Base-by-base conservation (phyloP, 2,888 invertebrate genomes). In the Ichneumoninae sp. region DNA sequence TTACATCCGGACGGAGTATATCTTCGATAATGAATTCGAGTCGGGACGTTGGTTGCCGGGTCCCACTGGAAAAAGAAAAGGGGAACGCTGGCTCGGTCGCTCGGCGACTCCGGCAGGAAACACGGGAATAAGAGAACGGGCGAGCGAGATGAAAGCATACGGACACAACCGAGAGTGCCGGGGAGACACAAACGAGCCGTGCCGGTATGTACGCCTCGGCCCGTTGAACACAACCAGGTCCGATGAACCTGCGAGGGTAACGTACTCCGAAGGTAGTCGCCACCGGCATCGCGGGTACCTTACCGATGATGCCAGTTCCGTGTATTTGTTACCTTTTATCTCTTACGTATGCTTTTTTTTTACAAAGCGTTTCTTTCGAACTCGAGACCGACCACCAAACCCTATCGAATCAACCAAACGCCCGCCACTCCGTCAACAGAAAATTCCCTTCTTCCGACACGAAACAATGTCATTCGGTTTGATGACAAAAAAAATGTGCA, bases 181-280 rank as follows among this genome's bases (percentile, higher is more conserved):
- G 60, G 68, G 71, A 75, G 57, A 70, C 63, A 80, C 60, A 74
- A 65, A 76, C 83, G 60, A 50, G 44, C 44, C 71, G 73, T 66
- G 73, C 66, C 16, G 47, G 78, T 81, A 74, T 73, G 73, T 74
- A 66, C 54, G 44, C 81, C 60, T 77, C 44, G 74, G 76, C 73
- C 74, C 44, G 73, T 65, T 78, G 77, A 75, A 78, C 78, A 81
- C 77, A 78, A 54, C 40, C 65, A 57, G 66, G 71, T 71, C 92
- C 92, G 91, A 92, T 92, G 92, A 92, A 92, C 92, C 91, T 92
- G 89, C 89, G 91, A 88, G 91, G 92, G 90, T 92, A 92, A 91
- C 89, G 92, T 89, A 91, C 92, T 90, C 90, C 80, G 22, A 74
- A 54, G 54, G 65, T 54, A 66, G 54, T 63, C 36, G 54, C 36